These are phyloP conservation scores for Oceanites oceanicus DNA, from an alignment of 2,113 vertebrate species.

Conservation along the genomic window DNA sequence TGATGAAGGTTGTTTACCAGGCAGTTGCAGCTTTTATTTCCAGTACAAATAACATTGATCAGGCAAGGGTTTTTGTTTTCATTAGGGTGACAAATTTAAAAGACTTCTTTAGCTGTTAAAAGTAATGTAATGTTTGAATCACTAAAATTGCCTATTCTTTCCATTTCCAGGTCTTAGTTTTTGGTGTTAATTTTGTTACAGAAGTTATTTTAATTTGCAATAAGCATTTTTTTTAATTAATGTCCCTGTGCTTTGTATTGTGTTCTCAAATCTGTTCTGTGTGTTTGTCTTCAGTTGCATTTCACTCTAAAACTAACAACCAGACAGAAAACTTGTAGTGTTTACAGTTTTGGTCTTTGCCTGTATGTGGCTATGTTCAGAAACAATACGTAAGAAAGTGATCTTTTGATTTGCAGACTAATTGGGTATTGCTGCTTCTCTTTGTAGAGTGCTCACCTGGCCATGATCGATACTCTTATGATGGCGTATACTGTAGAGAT, in stretches of 20 bases:
- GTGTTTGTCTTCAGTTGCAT: neutral
- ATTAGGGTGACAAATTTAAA: neutral
- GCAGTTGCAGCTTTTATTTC: neutral
- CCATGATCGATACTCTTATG: slow-evolving; percentile 96
- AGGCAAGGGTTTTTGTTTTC: neutral
- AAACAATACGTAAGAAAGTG: fast-evolving
- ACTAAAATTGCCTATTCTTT: neutral
- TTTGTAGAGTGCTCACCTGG: slow-evolving; percentile 90
- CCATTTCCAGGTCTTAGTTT: neutral
- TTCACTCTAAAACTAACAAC: neutral
- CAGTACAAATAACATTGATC: neutral
- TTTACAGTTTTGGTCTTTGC: neutral
- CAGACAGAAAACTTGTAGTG: neutral
- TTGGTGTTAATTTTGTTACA: neutral
- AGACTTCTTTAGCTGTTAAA: neutral
- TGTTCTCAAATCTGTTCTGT: neutral
- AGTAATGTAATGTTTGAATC: neutral
- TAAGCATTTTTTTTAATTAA: neutral
- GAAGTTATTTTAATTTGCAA: neutral
- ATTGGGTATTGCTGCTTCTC: neutral
- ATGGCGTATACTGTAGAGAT: slow-evolving; percentile 94
- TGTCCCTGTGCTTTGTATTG: neutral
- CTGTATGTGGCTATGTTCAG: neutral
- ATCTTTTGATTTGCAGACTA: neutral
- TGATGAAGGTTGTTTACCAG: neutral